Percentiles rank a stretch among this genome's conserved stretches.
These are phyloP conservation scores for Actias luna DNA, from an alignment of 2,888 invertebrate genomes.

Conservation along the genomic window DNA sequence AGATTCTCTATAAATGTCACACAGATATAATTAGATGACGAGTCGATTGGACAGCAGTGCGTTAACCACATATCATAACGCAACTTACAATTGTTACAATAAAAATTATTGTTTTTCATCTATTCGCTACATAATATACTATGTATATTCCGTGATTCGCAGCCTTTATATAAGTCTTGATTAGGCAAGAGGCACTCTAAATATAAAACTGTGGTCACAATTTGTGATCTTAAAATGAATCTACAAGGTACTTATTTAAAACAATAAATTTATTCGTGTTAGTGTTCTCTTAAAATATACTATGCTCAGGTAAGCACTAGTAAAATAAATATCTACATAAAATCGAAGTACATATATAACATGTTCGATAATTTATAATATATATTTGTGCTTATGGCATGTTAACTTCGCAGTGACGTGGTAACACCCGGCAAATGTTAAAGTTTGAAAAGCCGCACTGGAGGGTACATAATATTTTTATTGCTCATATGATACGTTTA, in stretches of 20 bases:
- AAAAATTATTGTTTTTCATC: constrained; percentile 69
- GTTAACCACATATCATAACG: constrained; percentile 80
- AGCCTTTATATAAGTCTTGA: constrained; percentile 83
- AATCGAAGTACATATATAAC: constrained; percentile 41
- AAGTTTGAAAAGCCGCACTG: constrained; percentile 83
- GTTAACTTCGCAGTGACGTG: constrained; percentile 72
- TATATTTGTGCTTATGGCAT: constrained; percentile 75
- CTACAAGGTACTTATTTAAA: constrained; percentile 71
- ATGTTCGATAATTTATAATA: constrained; percentile 37
- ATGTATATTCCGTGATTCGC: constrained; percentile 81
- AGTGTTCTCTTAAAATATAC: constrained; percentile 63
- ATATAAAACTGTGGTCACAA: constrained; percentile 84
- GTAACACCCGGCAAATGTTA: constrained; percentile 75
- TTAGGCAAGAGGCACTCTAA: constrained; percentile 85
- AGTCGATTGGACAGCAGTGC: constrained; percentile 31
- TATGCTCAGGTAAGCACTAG: constrained; percentile 63
- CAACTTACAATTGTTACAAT: constrained; percentile 83
- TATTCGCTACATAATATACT: constrained; percentile 75
- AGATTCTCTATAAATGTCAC: constrained; percentile 4
- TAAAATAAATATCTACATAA: constrained; percentile 52
- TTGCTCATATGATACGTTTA: constrained; percentile 60
- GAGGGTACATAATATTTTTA: constrained; percentile 48
- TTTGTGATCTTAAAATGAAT: constrained; percentile 76
- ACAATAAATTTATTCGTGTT: constrained; percentile 71
- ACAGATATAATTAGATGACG: constrained; percentile 24